Conservation (phyloP, 2,113 vertebrate genomes). For the Paradoxurus hermaphroditus region DNA sequence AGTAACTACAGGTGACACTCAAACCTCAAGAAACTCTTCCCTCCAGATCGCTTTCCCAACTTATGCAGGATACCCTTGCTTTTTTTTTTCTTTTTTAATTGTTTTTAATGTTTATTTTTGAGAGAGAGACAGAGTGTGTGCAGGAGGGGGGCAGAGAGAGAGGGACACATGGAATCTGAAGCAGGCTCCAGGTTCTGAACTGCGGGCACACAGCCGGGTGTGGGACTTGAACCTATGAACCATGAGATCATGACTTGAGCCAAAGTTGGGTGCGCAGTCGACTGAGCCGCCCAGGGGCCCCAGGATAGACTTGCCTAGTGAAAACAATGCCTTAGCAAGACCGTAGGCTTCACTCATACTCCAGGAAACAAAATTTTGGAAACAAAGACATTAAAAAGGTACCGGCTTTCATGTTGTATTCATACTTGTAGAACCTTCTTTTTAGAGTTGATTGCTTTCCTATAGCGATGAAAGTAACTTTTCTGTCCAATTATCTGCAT, state of each 20-base stretch:
- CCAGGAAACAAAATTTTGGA: not conserved
- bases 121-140: too few species aligned
- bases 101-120: too few species aligned
- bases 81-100: not conserved
- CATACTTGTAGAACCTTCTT: not conserved
- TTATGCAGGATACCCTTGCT: not conserved
- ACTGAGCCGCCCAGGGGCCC: too few species aligned
- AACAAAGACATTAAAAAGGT: not conserved
- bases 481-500: not conserved
- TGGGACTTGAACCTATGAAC: too few species aligned
- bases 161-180: too few species aligned
- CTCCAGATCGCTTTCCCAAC: not conserved
- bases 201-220: too few species aligned
- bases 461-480: not conserved
- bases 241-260: too few species aligned
- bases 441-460: not conserved
- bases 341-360: not conserved
- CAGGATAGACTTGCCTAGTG: not conserved
- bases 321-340: not conserved
- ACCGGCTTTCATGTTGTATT: rapidly evolving
- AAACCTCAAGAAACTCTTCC: not conserved
- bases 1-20: not conserved
- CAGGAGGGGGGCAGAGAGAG: too few species aligned
- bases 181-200: too few species aligned
- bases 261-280: too few species aligned